Evolutionary conservation across 2,113 vertebrate species (phyloP).

Genomic region (Grus americana): DNA sequence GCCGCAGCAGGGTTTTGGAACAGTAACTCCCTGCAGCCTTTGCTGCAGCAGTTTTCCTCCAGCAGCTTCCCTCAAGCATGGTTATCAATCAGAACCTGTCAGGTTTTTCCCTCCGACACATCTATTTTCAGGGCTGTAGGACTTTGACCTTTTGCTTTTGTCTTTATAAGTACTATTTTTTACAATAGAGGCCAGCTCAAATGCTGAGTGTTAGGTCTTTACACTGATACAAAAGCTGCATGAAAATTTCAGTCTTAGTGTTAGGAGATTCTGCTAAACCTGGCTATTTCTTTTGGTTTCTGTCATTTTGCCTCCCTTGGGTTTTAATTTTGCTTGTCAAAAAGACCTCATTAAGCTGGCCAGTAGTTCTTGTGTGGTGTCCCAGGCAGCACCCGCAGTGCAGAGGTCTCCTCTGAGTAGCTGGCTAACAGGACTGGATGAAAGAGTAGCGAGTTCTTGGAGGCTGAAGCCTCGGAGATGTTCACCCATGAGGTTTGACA

Average conservation of each 20-base stretch:
- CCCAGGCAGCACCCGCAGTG: neutral
- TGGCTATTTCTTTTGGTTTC: neutral
- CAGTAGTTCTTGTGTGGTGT: neutral
- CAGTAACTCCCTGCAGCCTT: constrained; percentile 35
- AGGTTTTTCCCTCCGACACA: constrained; percentile 19
- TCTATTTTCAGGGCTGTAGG: constrained; percentile 48
- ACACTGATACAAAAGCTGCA: neutral
- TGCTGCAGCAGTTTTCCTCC: constrained; percentile 29
- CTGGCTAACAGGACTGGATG: neutral
- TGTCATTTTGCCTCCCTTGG: neutral
- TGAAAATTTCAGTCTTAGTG: neutral
- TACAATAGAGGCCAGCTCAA: neutral
- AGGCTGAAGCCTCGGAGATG: neutral
- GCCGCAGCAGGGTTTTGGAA: constrained; percentile 21
- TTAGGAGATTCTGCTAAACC: neutral
- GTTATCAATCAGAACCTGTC: constrained; percentile 62
- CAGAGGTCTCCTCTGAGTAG: neutral
- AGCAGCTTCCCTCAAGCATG: constrained; percentile 31
- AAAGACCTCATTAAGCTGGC: neutral
- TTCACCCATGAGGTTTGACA: neutral
- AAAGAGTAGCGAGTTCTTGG: neutral
- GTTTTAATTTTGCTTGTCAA: neutral
- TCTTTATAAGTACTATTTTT: constrained; percentile 25
- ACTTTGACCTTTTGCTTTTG: constrained; percentile 43
- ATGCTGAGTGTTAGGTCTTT: neutral